A percentile compares a stretch with the other conserved stretches of the same genome.
Evolutionary conservation across 2,113 vertebrate species (phyloP).

Genomic region (Gopherus flavomarginatus): DNA sequence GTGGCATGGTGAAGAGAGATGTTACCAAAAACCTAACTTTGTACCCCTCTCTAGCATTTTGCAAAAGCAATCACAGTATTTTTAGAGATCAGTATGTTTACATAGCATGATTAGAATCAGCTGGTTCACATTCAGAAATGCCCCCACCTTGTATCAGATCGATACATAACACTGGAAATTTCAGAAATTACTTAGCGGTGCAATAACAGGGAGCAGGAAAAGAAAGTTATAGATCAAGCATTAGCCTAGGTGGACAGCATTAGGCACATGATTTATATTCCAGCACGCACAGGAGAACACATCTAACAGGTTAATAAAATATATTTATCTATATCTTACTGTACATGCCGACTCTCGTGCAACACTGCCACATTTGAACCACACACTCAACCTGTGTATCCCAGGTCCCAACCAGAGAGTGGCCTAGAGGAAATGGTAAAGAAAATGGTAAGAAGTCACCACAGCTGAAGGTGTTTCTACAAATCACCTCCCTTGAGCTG

Average conservation of each 20-base stretch:
- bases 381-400: background rate
- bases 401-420: background rate
- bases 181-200: background rate
- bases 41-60: background rate
- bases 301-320: conserved; percentile 64
- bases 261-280: conserved; percentile 68
- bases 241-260: conserved; percentile 43
- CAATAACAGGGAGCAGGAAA: background rate
- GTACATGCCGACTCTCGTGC: background rate
- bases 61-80: conserved; percentile 69
- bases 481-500: background rate
- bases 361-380: background rate
- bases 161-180: background rate
- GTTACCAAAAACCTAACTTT: background rate
- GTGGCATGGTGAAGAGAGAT: background rate
- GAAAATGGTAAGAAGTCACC: background rate
- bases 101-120: background rate
- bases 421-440: background rate
- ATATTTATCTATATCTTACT: conserved; percentile 59
- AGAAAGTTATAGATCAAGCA: background rate
- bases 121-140: background rate
- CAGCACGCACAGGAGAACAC: background rate
- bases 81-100: conserved; percentile 39
- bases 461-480: conserved; percentile 7
- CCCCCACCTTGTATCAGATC: background rate